Conservation (phyloP, 1,140 invertebrate species). For the Palaemon carinicauda region DNA sequence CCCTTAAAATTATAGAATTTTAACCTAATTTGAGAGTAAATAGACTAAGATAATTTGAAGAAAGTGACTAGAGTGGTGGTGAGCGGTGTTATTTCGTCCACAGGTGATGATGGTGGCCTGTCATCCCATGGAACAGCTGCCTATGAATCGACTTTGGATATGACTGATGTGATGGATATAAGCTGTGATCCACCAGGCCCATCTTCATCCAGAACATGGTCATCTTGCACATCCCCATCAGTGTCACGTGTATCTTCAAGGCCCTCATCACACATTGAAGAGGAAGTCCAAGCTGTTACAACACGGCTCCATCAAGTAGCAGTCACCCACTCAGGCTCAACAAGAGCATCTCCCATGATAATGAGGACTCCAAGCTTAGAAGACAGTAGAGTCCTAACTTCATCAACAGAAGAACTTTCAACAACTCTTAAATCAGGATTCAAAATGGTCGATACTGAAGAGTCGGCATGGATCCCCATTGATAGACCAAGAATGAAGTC, state of each 20-base stretch:
- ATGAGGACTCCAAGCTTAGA: slow-evolving; percentile 37
- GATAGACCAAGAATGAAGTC: slow-evolving; percentile 22
- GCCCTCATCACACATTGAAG: slow-evolving; percentile 39
- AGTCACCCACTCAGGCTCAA: slow-evolving; percentile 31
- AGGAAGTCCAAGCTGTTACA: slow-evolving; percentile 44
- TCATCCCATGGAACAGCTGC: slow-evolving; percentile 20
- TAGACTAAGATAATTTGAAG: slow-evolving; percentile 37
- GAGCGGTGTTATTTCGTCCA: slow-evolving; percentile 47
- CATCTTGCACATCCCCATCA: slow-evolving; percentile 19
- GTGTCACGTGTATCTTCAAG: slow-evolving; percentile 35
- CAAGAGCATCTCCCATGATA: slow-evolving; percentile 32
- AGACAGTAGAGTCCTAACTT: slow-evolving; percentile 36
- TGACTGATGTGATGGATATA: slow-evolving; percentile 55
- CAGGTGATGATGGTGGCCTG: slow-evolving; percentile 39
- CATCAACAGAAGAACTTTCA: slow-evolving; percentile 40
- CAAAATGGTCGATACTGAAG: slow-evolving; percentile 5
- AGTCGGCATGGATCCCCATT: slow-evolving; percentile 43
- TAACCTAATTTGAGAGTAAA: neutral
- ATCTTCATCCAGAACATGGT: slow-evolving; percentile 25
- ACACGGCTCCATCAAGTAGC: slow-evolving; percentile 44
- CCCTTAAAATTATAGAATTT: slow-evolving; percentile 8
- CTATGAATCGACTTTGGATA: slow-evolving; percentile 44
- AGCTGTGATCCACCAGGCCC: slow-evolving; percentile 51
- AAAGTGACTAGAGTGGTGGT: slow-evolving; percentile 41
- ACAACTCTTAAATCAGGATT: slow-evolving; percentile 28